Percentiles rank a stretch among this genome's conserved stretches.
Conservation (phyloP, 2,888 invertebrate genomes). For the Trichopoda pennipes region DNA sequence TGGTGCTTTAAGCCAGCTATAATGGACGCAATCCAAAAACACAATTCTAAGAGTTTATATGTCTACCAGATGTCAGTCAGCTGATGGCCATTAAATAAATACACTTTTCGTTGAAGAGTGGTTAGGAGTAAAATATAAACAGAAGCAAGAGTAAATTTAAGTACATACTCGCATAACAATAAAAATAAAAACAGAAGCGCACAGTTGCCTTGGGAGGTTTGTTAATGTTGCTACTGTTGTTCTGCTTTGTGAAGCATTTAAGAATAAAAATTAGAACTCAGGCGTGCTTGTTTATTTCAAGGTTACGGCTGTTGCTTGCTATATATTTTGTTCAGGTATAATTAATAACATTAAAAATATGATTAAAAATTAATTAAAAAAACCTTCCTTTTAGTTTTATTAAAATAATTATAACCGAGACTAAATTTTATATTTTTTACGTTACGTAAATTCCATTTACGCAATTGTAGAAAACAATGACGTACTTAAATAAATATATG, state of each 20-base stretch:
- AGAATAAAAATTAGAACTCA: slow-evolving; percentile 63
- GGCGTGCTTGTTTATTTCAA: slow-evolving; percentile 47
- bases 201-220: slow-evolving; percentile 27
- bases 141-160: slow-evolving; percentile 17
- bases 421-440: too few relatives aligned
- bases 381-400: neutral
- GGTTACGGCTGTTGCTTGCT: slow-evolving; percentile 20
- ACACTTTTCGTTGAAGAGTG: slow-evolving; percentile 37
- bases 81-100: slow-evolving; percentile 55
- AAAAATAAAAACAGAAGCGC: slow-evolving; percentile 40
- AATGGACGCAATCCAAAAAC: too few relatives aligned
- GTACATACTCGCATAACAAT: slow-evolving; percentile 1
- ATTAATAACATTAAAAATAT: slow-evolving; percentile 25
- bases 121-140: slow-evolving; percentile 16
- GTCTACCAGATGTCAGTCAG: too few relatives aligned
- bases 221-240: slow-evolving; percentile 40
- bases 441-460: too few relatives aligned
- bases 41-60: too few relatives aligned
- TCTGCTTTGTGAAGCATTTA: slow-evolving; percentile 53
- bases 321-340: neutral
- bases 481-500: too few relatives aligned
- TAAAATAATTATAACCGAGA: slow-evolving; percentile 12
- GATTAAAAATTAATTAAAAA: neutral
- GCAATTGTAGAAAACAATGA: too few relatives aligned
- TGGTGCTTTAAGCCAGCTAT: too few relatives aligned